phyloP scores from a whole-genome alignment of 2,113 vertebrate species.

The Plecotus auritus region DNA sequence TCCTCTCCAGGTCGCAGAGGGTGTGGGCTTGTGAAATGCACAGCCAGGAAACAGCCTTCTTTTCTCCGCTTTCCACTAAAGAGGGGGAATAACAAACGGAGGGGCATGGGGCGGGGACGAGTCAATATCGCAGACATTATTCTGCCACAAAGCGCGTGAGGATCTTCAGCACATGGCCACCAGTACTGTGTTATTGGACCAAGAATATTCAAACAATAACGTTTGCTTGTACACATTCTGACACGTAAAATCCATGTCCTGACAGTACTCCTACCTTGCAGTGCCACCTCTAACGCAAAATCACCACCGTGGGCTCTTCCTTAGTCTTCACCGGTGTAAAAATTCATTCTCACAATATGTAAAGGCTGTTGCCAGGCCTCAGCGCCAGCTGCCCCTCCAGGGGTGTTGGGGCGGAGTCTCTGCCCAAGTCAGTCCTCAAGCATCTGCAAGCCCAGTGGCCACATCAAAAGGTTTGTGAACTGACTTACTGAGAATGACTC shows the following conservation, averaged over 20 bases:
- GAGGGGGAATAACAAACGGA: not conserved
- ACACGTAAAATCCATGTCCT: not conserved
- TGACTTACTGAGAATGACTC: not conserved
- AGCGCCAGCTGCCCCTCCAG: not conserved
- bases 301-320: not conserved
- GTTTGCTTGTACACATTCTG: not conserved
- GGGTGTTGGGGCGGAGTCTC: not conserved
- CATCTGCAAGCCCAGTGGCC: not conserved
- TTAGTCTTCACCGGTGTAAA: not conserved
- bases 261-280: not conserved
- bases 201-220: not conserved
- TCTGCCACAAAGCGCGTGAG: not conserved
- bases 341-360: not conserved
- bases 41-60: not conserved
- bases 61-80: not conserved
- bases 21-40: not conserved
- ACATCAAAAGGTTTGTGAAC: not conserved
- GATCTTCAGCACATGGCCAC: not conserved
- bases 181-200: not conserved
- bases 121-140: not conserved
- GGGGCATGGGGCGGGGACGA: not conserved
- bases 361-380: not conserved
- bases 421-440: not conserved
- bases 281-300: not conserved
- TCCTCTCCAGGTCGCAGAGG: not conserved